Evolutionary conservation across 2,113 vertebrate species (phyloP), one percentile per base, ranked within the genome.

Genomic region (Leucoraja erinaceus): DNA sequence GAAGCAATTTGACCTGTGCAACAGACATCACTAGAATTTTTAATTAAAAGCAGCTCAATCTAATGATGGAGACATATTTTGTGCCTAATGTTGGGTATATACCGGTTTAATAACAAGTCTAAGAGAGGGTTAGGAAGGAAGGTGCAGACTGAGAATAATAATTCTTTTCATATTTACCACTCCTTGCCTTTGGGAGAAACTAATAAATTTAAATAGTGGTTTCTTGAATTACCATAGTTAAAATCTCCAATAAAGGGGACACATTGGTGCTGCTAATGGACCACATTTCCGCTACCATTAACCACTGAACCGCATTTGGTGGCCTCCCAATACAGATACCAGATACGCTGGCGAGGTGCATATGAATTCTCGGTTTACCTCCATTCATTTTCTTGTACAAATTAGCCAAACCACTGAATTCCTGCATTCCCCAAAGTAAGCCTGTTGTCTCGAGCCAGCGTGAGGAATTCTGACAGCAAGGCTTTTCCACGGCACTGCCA

Each of bases 361-460:
- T 2, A 72, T 72, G 38, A 54, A 72, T 54, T 72, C 90, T 54
- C 33, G 25, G 90, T 74, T 33, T 90, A 84, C 25, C 54, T 84
- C 56, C 72, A 70, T 91, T 74, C 68, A 91, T 91, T 91, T 74
- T 70, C 38, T 28, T 74, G 68, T 70, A 18, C 68, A 91, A 91
- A 91, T 91, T 70, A 72, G 25, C 72, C n/a, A 93, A 94, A 94
- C 94, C 90, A 93, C 94, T 93, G 90, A 91, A 72, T 91, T 72
- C 66, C 11, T 70, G 66, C 90, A 31, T 70, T 90, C 88, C 88
- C 70, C 33, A 25, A 68, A 47, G 66, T 70, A 90, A 70, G 31
- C 10, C 63, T 25, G 31, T 91, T 91, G 33, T 91, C 47, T 74
- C 72, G 90, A 91, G 90, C 20, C 90, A 54, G 66, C 14, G 90